Evolutionary conservation across 1,140 invertebrate genomes (phyloP).

Genomic region (Drosophila melanica): DNA sequence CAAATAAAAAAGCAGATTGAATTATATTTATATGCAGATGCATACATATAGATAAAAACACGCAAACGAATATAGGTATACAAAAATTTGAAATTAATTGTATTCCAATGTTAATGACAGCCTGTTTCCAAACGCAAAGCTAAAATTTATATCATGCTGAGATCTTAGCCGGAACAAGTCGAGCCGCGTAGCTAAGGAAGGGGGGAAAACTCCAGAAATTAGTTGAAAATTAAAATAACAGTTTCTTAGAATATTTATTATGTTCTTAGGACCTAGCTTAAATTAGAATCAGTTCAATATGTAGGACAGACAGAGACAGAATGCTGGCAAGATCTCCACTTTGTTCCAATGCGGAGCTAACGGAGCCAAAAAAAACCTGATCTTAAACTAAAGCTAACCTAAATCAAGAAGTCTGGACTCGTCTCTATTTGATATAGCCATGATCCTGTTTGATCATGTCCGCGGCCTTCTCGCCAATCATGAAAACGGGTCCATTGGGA

Average conservation of each 20-base stretch:
- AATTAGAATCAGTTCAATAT: slow-evolving; percentile 69
- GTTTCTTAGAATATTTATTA: slow-evolving; percentile 46
- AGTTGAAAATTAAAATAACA: slow-evolving; percentile 1
- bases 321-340: slow-evolving; percentile 31
- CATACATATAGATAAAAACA: not conserved
- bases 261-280: slow-evolving; percentile 62
- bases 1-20: not conserved
- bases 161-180: not conserved
- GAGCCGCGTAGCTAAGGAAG: not conserved
- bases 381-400: slow-evolving; percentile 39
- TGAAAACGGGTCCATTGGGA: slow-evolving; percentile 87
- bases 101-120: slow-evolving; percentile 54
- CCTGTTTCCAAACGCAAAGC: not conserved
- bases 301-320: slow-evolving; percentile 23
- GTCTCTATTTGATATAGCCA: slow-evolving; percentile 75
- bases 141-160: not conserved
- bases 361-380: slow-evolving; percentile 54
- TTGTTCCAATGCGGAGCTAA: not conserved
- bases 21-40: not conserved
- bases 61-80: slow-evolving; percentile 1
- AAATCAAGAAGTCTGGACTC: not conserved
- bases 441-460: slow-evolving; percentile 87
- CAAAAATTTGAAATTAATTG: slow-evolving; percentile 18
- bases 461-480: slow-evolving; percentile 90
- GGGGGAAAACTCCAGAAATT: not conserved